A percentile compares a stretch with the other conserved stretches of the same genome.
These are phyloP conservation scores for Enoplosus armatus DNA, from an alignment of 2,797 vertebrate species.

Conservation along the genomic window DNA sequence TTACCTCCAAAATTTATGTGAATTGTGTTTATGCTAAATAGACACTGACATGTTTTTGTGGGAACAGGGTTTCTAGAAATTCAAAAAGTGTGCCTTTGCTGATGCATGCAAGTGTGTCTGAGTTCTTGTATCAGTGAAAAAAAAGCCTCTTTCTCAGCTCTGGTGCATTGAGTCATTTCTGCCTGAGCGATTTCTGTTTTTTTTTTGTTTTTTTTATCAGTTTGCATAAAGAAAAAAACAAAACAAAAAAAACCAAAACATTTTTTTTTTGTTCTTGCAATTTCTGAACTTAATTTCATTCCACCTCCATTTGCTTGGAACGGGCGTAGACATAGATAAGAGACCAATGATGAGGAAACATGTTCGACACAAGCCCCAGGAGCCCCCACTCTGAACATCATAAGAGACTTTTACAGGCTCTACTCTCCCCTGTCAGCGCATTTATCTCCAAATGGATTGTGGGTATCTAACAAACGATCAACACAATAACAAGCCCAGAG, in stretches of 20 bases:
- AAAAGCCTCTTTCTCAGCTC: slow-evolving; percentile 69
- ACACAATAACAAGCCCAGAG: slow-evolving; percentile 85
- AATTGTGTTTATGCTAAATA: slow-evolving; percentile 77
- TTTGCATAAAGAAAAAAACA: slow-evolving; percentile 74
- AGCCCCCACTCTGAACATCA: slow-evolving; percentile 85
- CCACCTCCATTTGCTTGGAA: slow-evolving; percentile 88
- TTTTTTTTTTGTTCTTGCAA: slow-evolving; percentile 84
- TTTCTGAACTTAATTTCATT: slow-evolving; percentile 89
- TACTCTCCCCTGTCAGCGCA: slow-evolving; percentile 86
- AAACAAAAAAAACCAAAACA: slow-evolving; percentile 30
- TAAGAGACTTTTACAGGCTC: slow-evolving; percentile 87
- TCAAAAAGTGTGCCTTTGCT: slow-evolving; percentile 73
- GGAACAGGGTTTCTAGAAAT: slow-evolving; percentile 73
- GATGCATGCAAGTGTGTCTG: slow-evolving; percentile 73
- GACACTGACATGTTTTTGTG: slow-evolving; percentile 70
- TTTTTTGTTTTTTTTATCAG: slow-evolving; percentile 84
- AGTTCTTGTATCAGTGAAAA: slow-evolving; percentile 65
- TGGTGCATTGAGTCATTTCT: slow-evolving; percentile 85
- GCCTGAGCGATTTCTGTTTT: slow-evolving; percentile 83
- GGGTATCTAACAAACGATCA: slow-evolving; percentile 88
- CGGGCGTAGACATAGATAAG: slow-evolving; percentile 86
- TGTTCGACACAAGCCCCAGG: slow-evolving; percentile 84
- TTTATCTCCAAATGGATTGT: slow-evolving; percentile 89
- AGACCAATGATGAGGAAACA: slow-evolving; percentile 87
- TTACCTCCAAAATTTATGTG: slow-evolving; percentile 78